Evolutionary conservation across 2,888 invertebrate species (phyloP).

Genomic region (Pterostichus niger): DNA sequence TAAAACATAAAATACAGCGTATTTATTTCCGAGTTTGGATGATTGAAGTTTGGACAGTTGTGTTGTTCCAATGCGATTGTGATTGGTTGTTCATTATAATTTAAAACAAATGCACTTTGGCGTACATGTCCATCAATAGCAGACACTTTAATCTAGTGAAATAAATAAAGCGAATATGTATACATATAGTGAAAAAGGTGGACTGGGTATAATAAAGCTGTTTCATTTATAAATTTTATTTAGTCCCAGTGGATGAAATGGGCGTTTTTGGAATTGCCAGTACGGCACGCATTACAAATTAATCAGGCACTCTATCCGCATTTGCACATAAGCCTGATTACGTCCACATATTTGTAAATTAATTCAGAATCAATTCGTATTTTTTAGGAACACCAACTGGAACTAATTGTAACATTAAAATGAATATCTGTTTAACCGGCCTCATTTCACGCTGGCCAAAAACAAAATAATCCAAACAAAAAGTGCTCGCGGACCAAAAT

Average conservation of each 20-base stretch:
- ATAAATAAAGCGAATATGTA: constrained; percentile 22
- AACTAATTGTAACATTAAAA: constrained; percentile 46
- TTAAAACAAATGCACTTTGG: constrained; percentile 43
- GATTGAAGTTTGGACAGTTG: constrained; percentile 31
- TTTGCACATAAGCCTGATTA: constrained; percentile 44
- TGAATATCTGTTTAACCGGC: constrained; percentile 24
- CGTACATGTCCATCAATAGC: constrained; percentile 32
- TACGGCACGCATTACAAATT: constrained; percentile 35
- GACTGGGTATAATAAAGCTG: constrained; percentile 15
- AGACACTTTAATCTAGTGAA: constrained; percentile 47
- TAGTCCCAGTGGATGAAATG: constrained; percentile 1
- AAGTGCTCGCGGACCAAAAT: constrained; percentile 20
- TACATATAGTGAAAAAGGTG: neutral
- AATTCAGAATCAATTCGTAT: constrained; percentile 38
- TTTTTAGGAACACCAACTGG: constrained; percentile 16
- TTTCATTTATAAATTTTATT: constrained; percentile 54
- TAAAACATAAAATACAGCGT: neutral
- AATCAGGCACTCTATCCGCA: constrained; percentile 29
- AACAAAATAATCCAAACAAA: constrained; percentile 20
- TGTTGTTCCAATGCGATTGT: neutral
- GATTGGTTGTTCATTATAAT: constrained; percentile 49
- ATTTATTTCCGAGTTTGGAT: constrained; percentile 27
- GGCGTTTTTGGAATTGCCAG: constrained; percentile 27
- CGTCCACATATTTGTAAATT: constrained; percentile 45
- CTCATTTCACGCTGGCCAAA: constrained; percentile 37